phyloP scores from a whole-genome alignment of 2,113 vertebrate species.

The Neolamprologus toae region DNA sequence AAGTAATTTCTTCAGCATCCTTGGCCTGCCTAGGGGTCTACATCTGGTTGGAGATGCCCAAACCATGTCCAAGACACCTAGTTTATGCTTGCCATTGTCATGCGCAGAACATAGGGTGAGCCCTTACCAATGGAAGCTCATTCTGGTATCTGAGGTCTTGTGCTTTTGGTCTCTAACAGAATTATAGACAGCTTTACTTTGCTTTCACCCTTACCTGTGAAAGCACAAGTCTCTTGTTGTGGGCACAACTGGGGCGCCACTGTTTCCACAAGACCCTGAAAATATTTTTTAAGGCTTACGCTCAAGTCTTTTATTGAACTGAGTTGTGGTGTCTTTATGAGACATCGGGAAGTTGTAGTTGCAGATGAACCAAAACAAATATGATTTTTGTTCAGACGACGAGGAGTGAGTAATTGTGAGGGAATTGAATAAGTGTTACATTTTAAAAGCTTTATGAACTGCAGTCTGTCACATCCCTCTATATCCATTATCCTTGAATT shows the following conservation, averaged over 20 bases:
- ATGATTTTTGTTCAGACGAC: background rate
- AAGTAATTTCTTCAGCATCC: background rate
- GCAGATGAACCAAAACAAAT: conserved; percentile 6
- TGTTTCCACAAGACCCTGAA: background rate
- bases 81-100: background rate
- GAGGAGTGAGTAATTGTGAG: conserved; percentile 1
- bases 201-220: background rate
- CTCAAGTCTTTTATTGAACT: background rate
- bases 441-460: background rate
- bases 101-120: background rate
- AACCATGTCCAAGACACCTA: background rate
- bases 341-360: background rate
- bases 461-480: background rate
- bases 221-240: background rate
- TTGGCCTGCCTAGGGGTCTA: background rate
- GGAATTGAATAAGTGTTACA: background rate
- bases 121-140: background rate
- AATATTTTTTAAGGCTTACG: background rate
- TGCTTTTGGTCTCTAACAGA: background rate
- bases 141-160: background rate
- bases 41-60: background rate
- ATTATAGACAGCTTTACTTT: background rate
- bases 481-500: background rate
- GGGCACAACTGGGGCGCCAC: background rate
- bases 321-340: background rate